A percentile compares a stretch with the other conserved stretches of the same genome.
Evolutionary conservation across 2,113 vertebrate genomes (phyloP).

Genomic region (Dasyornis broadbenti): DNA sequence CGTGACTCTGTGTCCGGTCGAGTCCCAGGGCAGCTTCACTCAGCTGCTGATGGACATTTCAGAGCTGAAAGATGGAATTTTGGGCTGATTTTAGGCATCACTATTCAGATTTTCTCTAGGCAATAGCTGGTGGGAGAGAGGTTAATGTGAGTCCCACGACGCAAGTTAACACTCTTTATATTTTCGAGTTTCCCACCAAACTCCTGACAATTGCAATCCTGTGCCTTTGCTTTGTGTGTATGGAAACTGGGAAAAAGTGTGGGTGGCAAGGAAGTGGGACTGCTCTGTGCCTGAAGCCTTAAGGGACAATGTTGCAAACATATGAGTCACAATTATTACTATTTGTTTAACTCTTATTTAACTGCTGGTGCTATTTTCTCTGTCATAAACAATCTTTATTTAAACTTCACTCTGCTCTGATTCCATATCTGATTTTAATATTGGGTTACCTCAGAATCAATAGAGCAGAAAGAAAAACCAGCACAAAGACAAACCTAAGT

Average conservation of each 20-base stretch:
- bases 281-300: neutral
- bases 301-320: constrained; percentile 26
- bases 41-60: neutral
- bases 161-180: neutral
- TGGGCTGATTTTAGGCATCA: neutral
- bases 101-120: neutral
- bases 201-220: constrained; percentile 8
- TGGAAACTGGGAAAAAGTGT: constrained; percentile 1
- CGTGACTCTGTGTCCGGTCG: accelerated
- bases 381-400: neutral
- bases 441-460: neutral
- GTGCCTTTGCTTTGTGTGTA: neutral
- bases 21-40: neutral
- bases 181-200: constrained; percentile 17
- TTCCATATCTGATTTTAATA: neutral
- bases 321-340: constrained; percentile 18
- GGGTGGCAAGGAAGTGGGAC: constrained; percentile 27
- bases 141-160: neutral
- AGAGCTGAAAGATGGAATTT: neutral
- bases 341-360: constrained; percentile 4
- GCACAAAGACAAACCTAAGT: neutral
- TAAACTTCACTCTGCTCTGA: neutral
- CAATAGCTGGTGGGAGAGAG: neutral
- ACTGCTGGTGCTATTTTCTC: neutral
- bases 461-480: neutral